phyloP scores from a whole-genome alignment of 2,113 vertebrate genomes.

The Phaethon lepturus region DNA sequence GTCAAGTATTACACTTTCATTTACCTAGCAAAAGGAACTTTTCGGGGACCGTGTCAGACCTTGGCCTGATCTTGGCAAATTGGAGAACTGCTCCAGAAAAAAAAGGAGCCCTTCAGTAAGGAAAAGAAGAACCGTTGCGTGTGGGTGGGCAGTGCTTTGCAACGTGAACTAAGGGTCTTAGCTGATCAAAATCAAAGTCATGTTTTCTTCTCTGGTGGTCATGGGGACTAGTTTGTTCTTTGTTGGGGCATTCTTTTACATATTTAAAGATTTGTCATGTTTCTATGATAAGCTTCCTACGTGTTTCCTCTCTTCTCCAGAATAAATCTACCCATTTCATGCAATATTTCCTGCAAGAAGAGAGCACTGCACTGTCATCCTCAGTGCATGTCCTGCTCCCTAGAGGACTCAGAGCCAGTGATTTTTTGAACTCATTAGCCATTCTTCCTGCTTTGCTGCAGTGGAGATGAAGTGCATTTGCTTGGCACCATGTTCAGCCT shows the following conservation, averaged over 20 bases:
- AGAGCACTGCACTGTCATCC: neutral
- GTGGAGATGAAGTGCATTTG: neutral
- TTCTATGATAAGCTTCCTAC: neutral
- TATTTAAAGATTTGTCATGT: neutral
- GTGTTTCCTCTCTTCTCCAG: neutral
- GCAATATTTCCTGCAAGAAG: neutral
- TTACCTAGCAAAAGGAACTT: neutral
- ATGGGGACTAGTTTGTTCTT: neutral
- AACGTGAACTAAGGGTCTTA: neutral
- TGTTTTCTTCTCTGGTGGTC: neutral
- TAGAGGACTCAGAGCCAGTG: neutral
- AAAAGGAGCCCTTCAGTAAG: neutral
- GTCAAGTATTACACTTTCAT: neutral
- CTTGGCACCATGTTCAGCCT: neutral
- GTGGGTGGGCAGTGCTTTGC: neutral
- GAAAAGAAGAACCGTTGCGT: neutral
- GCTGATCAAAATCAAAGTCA: neutral
- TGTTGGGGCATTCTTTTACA: neutral
- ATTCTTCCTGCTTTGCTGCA: neutral
- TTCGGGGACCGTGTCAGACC: neutral
- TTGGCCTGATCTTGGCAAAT: neutral
- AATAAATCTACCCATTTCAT: neutral
- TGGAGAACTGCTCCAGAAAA: neutral
- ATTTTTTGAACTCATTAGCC: neutral
- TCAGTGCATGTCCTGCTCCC: neutral